Evolutionary conservation across 92 coral and sea anemone genomes (phyloP), one percentile per base, ranked within the genome.

Genomic region (Epizoanthus scotinus): DNA sequence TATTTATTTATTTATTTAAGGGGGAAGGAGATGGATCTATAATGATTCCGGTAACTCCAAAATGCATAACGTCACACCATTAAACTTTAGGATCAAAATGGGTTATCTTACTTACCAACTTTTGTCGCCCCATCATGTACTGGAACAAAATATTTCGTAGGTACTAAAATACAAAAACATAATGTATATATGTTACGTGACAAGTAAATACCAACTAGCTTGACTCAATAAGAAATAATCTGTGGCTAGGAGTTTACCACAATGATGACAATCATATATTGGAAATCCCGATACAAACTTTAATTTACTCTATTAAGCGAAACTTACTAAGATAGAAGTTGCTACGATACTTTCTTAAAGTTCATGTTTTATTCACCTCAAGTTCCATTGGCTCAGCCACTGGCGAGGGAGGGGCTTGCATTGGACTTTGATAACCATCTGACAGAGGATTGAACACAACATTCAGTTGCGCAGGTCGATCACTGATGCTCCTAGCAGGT

Each of bases 61-160:
- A n/a, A n/a, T n/a, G n/a, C 22, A 78, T 22, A 17, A 78, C 13
- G 31, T 8, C 0, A 15, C 26, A 25, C 5, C 40, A 34, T 34
- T n/a, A n/a, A 2, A 34, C 40, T 34, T 34, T 1, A n/a, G n/a
- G n/a, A n/a, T n/a, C n/a, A n/a, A 22, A 5, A 7, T 28, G 0
- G 18, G 0, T 14, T 22, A 29, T 26, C 26, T 55, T 19, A 22
- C 79, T 50, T 78, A 96, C 99, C 96, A 88, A 88, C 70, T 90
- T 77, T 59, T 96, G 98, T 34, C 87, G 86, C 26, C 99, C 99
- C 99, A 96, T 96, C 99, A 96, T 96, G 88, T 91, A 96, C 79
- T 96, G 95, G 80, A 89, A 96, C 75, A 96, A 77, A 59, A 96
- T 93, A 84, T 96, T 96, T 81, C 97, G 89, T 62, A 96, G 90